Evolutionary conservation across 2,888 invertebrate genomes (phyloP).

Genomic region (Galerucella nymphaeae): DNA sequence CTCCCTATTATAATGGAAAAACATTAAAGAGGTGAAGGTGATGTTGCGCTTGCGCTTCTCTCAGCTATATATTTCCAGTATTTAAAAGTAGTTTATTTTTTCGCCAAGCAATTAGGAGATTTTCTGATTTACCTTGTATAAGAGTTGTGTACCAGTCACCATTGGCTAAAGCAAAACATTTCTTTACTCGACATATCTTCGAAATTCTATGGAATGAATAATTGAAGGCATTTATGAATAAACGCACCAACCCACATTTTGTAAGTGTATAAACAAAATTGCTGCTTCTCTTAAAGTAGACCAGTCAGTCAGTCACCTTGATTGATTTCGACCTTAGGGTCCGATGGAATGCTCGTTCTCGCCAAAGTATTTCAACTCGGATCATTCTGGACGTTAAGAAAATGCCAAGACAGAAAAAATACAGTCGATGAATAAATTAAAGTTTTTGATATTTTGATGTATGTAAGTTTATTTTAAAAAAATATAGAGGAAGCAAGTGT

Average conservation of each 20-base stretch:
- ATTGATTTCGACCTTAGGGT: slow-evolving; percentile 24
- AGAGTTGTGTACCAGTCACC: background rate
- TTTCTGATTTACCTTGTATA: background rate
- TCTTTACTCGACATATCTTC: slow-evolving; percentile 22
- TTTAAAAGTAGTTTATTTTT: too few species aligned
- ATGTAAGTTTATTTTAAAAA: too few species aligned
- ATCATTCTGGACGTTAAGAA: background rate
- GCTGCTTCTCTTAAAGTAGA: slow-evolving; percentile 28
- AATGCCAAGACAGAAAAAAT: background rate
- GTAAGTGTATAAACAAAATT: slow-evolving; percentile 21
- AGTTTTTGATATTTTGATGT: too few species aligned
- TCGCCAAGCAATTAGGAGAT: background rate
- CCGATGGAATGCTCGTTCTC: slow-evolving; percentile 6
- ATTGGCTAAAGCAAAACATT: background rate
- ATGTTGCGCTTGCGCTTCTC: too few species aligned
- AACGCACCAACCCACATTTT: slow-evolving; percentile 33
- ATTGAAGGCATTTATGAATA: slow-evolving; percentile 30
- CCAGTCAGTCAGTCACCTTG: slow-evolving; percentile 30
- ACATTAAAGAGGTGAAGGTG: too few species aligned
- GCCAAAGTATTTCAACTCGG: background rate
- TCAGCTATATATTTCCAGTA: too few species aligned
- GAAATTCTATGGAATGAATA: slow-evolving; percentile 32
- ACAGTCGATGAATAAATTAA: background rate
- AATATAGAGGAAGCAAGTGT: too few species aligned
- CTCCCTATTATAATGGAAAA: too few species aligned